Evolutionary conservation across 2,888 invertebrate species (phyloP).

Genomic region (Copidosoma aretas): DNA sequence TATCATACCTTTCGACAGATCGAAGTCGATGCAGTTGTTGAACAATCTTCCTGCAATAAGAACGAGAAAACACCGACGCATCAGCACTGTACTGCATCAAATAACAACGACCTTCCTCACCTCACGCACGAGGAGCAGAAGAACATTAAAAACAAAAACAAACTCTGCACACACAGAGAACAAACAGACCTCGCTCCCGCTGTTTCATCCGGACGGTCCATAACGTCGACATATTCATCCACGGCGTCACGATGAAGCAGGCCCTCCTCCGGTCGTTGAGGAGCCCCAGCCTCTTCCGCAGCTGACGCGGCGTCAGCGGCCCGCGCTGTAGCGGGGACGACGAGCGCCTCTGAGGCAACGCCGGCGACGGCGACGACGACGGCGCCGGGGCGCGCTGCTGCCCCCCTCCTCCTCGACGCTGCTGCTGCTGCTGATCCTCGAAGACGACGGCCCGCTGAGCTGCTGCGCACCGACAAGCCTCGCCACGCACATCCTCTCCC

Average conservation of each 20-base stretch:
- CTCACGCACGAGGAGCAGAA: too few relatives aligned
- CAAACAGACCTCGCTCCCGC: background rate
- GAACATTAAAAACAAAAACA: too few relatives aligned
- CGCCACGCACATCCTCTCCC: background rate
- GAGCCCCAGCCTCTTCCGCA: background rate
- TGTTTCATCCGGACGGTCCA: background rate
- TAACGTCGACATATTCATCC: background rate
- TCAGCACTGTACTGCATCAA: background rate
- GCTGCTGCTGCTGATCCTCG: conserved; percentile 1
- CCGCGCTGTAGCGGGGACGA: background rate
- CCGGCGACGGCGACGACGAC: background rate
- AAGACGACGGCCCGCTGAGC: background rate
- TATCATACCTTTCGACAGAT: conserved; percentile 64
- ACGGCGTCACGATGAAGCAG: background rate
- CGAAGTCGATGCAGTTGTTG: conserved; percentile 68
- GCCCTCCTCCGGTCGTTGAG: background rate
- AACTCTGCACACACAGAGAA: too few relatives aligned
- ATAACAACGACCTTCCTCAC: background rate
- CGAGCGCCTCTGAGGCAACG: background rate
- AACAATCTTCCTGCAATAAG: conserved; percentile 55
- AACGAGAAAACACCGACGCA: background rate
- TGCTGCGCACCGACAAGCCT: background rate
- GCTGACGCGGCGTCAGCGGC: background rate
- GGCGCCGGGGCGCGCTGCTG: background rate
- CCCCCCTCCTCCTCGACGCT: background rate